phyloP scores from a whole-genome alignment of 2,888 invertebrate species.

The Chrysina gloriosa region DNA sequence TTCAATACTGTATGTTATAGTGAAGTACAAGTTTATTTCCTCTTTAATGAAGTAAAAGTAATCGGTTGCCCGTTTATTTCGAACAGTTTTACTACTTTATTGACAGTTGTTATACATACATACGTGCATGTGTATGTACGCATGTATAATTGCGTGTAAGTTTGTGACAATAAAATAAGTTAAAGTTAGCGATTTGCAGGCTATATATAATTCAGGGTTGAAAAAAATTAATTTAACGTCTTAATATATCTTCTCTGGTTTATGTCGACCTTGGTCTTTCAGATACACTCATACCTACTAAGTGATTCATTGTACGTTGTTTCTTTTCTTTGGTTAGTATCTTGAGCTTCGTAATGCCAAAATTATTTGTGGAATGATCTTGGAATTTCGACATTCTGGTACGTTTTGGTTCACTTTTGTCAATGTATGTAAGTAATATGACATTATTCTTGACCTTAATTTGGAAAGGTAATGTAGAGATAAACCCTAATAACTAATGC shows the following conservation, averaged over 20 bases:
- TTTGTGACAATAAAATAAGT: constrained; percentile 16
- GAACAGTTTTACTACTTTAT: background rate
- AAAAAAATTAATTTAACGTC: constrained; percentile 22
- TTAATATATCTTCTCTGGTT: constrained; percentile 29
- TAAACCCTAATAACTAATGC: too few relatives aligned
- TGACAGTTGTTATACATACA: background rate
- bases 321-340: constrained; percentile 8
- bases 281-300: constrained; percentile 10
- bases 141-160: background rate
- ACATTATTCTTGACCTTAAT: too few relatives aligned
- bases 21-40: background rate
- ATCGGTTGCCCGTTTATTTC: background rate
- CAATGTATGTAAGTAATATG: too few relatives aligned
- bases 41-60: background rate
- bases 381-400: too few relatives aligned
- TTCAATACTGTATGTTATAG: background rate
- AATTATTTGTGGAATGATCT: too few relatives aligned
- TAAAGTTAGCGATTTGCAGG: constrained; percentile 4
- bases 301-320: constrained; percentile 7
- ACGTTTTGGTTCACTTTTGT: too few relatives aligned
- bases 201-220: constrained; percentile 26
- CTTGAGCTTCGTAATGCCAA: background rate
- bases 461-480: too few relatives aligned
- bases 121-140: too few relatives aligned
- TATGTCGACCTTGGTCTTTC: constrained; percentile 17